Conservation (phyloP, 1,140 invertebrate species). For the Sesamia nonagrioides region DNA sequence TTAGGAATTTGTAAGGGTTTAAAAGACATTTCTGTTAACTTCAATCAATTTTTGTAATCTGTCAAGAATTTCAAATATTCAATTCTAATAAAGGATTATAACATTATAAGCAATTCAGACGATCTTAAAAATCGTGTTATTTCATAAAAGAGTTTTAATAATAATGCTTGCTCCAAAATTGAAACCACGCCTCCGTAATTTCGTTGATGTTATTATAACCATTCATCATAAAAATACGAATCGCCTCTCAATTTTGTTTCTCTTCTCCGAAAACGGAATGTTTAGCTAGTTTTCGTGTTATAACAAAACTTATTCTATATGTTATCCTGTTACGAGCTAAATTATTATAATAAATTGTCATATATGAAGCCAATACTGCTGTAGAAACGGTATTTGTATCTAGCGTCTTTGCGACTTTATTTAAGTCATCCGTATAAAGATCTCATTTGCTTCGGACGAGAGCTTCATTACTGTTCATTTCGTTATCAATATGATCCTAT, state of each 20-base stretch:
- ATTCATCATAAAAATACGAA: constrained; percentile 40
- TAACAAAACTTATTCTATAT: background rate
- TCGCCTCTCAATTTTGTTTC: constrained; percentile 24
- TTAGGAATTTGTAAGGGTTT: too few relatives aligned
- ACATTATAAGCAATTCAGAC: background rate
- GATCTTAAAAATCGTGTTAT: constrained; percentile 10
- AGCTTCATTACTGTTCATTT: background rate
- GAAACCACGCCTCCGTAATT: constrained; percentile 28
- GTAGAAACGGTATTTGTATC: background rate
- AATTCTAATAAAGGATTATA: too few relatives aligned
- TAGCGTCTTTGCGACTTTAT: background rate
- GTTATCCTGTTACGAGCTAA: constrained; percentile 27
- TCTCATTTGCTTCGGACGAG: background rate
- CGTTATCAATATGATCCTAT: constrained; percentile 1
- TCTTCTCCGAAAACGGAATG: constrained; percentile 21
- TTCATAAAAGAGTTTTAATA: constrained; percentile 25
- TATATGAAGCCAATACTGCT: constrained; percentile 24
- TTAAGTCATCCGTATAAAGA: background rate
- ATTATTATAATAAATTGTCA: constrained; percentile 19
- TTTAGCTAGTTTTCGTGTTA: constrained; percentile 31
- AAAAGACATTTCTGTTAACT: too few relatives aligned
- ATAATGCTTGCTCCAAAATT: background rate
- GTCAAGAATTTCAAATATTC: too few relatives aligned
- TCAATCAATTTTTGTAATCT: too few relatives aligned
- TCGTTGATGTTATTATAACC: constrained; percentile 28